Percentiles rank a stretch among this genome's conserved stretches.
These are phyloP conservation scores for Sphenodon punctatus DNA, from an alignment of 2,797 vertebrate genomes.

Conservation along the genomic window DNA sequence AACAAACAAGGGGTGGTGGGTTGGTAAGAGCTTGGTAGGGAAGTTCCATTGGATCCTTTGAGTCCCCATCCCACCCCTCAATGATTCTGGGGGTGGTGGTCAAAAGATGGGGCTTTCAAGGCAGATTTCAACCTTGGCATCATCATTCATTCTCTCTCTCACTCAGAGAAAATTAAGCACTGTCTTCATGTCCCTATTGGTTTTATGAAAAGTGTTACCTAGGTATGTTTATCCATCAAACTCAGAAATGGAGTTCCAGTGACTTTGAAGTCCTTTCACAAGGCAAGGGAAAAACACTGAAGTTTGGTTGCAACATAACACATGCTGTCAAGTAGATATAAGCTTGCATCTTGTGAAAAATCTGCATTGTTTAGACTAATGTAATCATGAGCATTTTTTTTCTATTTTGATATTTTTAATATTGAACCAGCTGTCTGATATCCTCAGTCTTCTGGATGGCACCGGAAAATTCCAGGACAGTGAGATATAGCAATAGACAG, in stretches of 20 bases:
- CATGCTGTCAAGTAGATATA: not conserved
- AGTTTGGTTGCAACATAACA: conserved; percentile 3
- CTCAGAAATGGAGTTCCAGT: not conserved
- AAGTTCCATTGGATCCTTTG: no score
- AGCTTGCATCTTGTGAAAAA: not conserved
- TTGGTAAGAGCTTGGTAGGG: no score
- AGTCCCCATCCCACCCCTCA: no score
- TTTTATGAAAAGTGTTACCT: no score
- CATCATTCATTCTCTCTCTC: no score
- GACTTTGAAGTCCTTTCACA: not conserved
- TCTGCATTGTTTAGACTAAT: conserved; percentile 24
- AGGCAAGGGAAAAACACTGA: not conserved
- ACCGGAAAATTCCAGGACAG: not conserved
- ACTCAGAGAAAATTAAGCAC: no score
- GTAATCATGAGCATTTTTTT: conserved; percentile 15
- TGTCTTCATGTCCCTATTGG: no score
- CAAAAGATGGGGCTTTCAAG: no score
- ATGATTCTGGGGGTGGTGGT: no score
- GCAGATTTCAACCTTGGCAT: no score
- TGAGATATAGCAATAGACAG: not conserved
- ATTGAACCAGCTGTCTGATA: not conserved
- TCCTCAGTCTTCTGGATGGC: not conserved
- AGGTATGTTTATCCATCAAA: not conserved
- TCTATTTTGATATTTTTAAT: not conserved
- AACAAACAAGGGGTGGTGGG: no score